Base-by-base conservation (phyloP, 2,888 invertebrate genomes). In the Cremastobaeus sp. region DNA sequence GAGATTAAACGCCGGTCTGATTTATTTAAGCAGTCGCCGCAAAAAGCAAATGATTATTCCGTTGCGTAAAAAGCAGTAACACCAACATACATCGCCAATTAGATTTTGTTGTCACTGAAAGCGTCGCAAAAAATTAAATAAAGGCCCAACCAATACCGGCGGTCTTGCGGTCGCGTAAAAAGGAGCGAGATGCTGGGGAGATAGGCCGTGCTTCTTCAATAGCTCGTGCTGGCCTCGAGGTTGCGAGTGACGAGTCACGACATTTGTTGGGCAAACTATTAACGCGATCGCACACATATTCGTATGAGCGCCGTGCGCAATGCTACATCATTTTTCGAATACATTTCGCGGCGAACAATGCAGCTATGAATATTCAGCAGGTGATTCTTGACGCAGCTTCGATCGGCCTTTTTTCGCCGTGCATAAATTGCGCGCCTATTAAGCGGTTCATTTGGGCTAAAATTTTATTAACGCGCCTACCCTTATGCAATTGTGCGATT, bases 251-350 rank as follows among this genome's bases (percentile, higher is more conserved):
- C 59, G 39, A 50, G 57, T 32, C 43, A 68, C 54, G 52, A 52
- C 43, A 11, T 52, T 35, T 45, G 52, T 64, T 55, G 66, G 55
- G 48, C 65, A 43, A 55, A 60, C 81, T 81, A 84, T 84, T 83
- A 83, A 79, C 78, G 80, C 77, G 78, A 73, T 77, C 79, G 81
- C 47, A 78, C 81, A 81, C 81, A 81, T 80, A 82, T 78, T 78
- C 81, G 78, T 80, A 80, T 77, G n/a, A n/a, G n/a, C n/a, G 77
- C 11, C 50, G 54, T 45, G 55, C 20, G 30, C 45, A 64, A 64
- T 41, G 52, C 65, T 32, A 60, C 50, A 62, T 60, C 60, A 65
- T 60, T 72, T 66, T 72, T 34, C 64, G 50, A 68, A 73, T 48
- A 68, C 47, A 62, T 55, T 73, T 62, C 50, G 32, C 48, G 50